phyloP scores from a whole-genome alignment of 2,113 vertebrate genomes.

The Siniperca knerii region DNA sequence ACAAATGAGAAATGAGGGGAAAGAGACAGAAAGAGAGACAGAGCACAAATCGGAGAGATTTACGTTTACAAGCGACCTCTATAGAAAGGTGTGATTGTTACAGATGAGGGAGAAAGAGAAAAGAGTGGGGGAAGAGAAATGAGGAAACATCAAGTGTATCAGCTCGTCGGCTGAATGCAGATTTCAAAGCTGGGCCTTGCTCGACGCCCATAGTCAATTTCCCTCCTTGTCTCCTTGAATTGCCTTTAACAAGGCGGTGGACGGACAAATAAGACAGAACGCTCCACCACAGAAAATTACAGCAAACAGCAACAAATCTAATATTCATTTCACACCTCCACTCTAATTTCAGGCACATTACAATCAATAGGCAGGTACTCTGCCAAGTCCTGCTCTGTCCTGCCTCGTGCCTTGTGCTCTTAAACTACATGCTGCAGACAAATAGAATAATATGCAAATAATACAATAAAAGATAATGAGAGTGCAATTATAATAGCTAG shows the following conservation, averaged over 20 bases:
- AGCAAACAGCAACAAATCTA: constrained; percentile 65
- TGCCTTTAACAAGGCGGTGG: constrained; percentile 56
- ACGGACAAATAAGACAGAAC: constrained; percentile 41
- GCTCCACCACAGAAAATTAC: constrained; percentile 45
- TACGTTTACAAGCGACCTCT: constrained; percentile 24
- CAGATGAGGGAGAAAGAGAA: constrained; percentile 1
- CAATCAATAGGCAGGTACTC: constrained; percentile 51
- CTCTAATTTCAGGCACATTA: constrained; percentile 59
- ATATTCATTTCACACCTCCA: constrained; percentile 69
- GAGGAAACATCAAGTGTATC: constrained; percentile 16
- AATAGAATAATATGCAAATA: constrained; percentile 37
- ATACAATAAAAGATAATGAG: constrained; percentile 15
- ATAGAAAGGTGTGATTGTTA: constrained; percentile 8
- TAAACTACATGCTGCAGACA: constrained; percentile 8
- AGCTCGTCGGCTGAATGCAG: constrained; percentile 31
- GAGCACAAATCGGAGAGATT: constrained; percentile 16
- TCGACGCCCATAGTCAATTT: constrained; percentile 15
- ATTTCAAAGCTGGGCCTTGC: constrained; percentile 18
- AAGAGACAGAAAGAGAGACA: not conserved
- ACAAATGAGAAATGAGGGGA: constrained; percentile 51
- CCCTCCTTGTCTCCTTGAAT: constrained; percentile 59
- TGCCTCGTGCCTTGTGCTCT: not conserved
- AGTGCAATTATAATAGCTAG: constrained; percentile 15
- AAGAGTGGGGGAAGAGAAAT: not conserved
- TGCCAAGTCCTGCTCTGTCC: not conserved